Evolutionary conservation across 2,113 vertebrate species (phyloP).

Genomic region (Salminus brasiliensis): DNA sequence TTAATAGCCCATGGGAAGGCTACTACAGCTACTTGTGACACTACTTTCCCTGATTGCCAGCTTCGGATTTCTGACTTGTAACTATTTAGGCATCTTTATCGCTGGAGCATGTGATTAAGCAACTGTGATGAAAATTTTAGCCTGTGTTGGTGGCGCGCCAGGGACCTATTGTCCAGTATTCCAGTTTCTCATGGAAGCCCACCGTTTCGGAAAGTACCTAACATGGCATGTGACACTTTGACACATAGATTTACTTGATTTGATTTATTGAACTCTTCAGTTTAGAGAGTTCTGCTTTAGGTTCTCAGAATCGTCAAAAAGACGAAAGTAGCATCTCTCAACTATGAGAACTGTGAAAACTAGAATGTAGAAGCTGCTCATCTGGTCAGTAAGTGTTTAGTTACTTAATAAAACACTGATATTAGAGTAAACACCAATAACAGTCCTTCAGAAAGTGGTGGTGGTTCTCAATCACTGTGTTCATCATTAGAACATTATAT

Average conservation of each 20-base stretch:
- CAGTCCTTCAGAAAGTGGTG: too few relatives aligned
- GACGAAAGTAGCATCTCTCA: too few relatives aligned
- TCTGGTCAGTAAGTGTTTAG: too few relatives aligned
- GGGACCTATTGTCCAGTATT: constrained; percentile 12
- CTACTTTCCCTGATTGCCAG: constrained; percentile 20
- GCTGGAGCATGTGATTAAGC: constrained; percentile 49
- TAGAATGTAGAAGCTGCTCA: too few relatives aligned
- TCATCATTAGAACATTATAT: too few relatives aligned
- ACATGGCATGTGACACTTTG: constrained; percentile 6
- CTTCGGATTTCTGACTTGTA: constrained; percentile 21
- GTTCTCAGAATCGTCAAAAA: too few relatives aligned
- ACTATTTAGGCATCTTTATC: constrained; percentile 37
- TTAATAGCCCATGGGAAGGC: constrained; percentile 30
- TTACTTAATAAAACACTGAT: too few relatives aligned
- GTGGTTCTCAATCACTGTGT: too few relatives aligned
- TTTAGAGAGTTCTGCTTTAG: too few relatives aligned
- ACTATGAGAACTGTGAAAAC: too few relatives aligned
- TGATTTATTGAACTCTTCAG: background rate
- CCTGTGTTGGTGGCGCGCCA: constrained; percentile 20
- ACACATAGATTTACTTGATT: background rate
- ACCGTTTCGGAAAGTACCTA: background rate
- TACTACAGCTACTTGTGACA: constrained; percentile 24
- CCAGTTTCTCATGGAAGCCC: constrained; percentile 32
- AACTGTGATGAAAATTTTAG: constrained; percentile 50
- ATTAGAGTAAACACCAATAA: too few relatives aligned